Evolutionary conservation across 2,888 invertebrate genomes (phyloP).

Genomic region (Mythimna albipuncta): DNA sequence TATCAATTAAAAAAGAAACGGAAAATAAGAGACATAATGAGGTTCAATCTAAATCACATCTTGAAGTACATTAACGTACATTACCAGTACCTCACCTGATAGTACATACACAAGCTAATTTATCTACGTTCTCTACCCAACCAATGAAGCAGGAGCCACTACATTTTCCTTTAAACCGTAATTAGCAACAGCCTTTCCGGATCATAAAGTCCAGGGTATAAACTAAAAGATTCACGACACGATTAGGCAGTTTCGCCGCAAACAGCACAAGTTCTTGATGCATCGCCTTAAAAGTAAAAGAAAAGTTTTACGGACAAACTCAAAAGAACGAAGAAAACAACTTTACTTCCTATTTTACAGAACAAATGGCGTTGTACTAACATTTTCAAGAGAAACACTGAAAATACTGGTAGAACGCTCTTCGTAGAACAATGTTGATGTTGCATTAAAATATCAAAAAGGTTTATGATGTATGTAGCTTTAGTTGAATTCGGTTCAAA

Average conservation of each 20-base stretch:
- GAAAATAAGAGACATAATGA: neutral
- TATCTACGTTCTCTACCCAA: neutral
- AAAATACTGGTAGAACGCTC: conserved; percentile 55
- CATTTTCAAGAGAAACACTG: conserved; percentile 71
- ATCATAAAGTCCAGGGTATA: conserved; percentile 41
- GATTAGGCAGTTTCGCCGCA: conserved; percentile 57
- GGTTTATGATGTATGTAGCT: conserved; percentile 28
- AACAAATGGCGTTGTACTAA: conserved; percentile 78
- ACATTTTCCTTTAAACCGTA: conserved; percentile 18
- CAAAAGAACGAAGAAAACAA: conserved; percentile 79
- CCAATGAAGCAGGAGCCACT: conserved; percentile 8
- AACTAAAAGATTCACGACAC: conserved; percentile 57
- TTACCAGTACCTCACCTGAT: neutral
- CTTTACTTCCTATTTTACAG: conserved; percentile 82
- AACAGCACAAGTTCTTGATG: conserved; percentile 67
- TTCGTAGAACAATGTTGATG: conserved; percentile 55
- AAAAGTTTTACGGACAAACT: conserved; percentile 73
- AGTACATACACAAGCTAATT: neutral
- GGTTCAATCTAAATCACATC: neutral
- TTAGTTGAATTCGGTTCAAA: neutral
- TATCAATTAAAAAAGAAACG: no score
- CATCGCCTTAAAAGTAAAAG: conserved; percentile 74
- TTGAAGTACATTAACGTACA: neutral
- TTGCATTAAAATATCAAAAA: conserved; percentile 58
- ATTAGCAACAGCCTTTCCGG: conserved; percentile 42